These are phyloP conservation scores for Poecilobothrus nobilitatus DNA, from an alignment of 2,888 invertebrate species.

Conservation along the genomic window DNA sequence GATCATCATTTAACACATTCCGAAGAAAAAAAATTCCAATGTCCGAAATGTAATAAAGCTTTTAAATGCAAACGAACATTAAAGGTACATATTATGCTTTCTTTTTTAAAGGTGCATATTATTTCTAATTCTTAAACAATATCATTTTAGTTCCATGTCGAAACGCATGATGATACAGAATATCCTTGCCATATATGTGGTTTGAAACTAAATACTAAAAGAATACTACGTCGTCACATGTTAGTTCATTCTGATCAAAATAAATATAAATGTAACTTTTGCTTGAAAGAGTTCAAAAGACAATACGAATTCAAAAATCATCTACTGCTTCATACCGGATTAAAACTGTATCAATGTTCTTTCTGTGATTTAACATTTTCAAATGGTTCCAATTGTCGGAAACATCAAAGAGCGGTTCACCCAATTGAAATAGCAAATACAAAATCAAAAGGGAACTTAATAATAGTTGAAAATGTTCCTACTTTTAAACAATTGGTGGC, in stretches of 20 bases:
- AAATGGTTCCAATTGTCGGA: slow-evolving; percentile 43
- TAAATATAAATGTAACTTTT: slow-evolving; percentile 39
- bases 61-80: slow-evolving; percentile 19
- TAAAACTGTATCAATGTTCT: slow-evolving; percentile 42
- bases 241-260: slow-evolving; percentile 39
- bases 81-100: neutral
- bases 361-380: slow-evolving; percentile 42
- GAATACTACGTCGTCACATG: slow-evolving; percentile 46
- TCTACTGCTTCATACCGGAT: slow-evolving; percentile 40
- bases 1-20: slow-evolving; percentile 36
- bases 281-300: slow-evolving; percentile 39
- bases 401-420: slow-evolving; percentile 41
- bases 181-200: slow-evolving; percentile 41
- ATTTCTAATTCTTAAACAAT: neutral
- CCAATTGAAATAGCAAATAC: slow-evolving; percentile 36
- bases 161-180: neutral
- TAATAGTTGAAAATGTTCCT: neutral
- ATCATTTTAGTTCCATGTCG: slow-evolving; percentile 20
- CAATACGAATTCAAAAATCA: slow-evolving; percentile 42
- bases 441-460: neutral
- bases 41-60: slow-evolving; percentile 28
- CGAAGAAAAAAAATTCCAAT: slow-evolving; percentile 34
- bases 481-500: neutral
- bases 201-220: slow-evolving; percentile 41
- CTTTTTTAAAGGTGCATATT: no score